phyloP scores from a whole-genome alignment of 1,140 invertebrate species.

The Patella vulgata region DNA sequence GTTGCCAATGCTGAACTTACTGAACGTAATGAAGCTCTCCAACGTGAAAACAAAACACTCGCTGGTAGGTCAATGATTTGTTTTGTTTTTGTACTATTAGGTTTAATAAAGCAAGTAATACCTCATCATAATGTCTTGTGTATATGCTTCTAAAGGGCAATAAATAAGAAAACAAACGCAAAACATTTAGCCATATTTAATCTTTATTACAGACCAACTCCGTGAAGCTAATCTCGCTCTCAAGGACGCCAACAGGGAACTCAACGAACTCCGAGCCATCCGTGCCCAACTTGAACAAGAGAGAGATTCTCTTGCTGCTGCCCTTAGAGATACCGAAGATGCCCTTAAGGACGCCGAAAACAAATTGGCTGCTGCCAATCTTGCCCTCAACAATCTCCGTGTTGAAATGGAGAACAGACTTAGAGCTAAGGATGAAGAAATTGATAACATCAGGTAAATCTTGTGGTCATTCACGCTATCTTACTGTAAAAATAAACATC shows the following conservation, averaged over 20 bases:
- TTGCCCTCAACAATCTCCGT: constrained; percentile 60
- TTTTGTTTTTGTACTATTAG: too few relatives aligned
- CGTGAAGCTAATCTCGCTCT: constrained; percentile 61
- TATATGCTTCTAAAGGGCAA: too few relatives aligned
- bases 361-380: constrained; percentile 62
- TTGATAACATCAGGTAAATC: constrained; percentile 61
- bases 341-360: constrained; percentile 62
- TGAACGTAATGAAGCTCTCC: constrained; percentile 61
- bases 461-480: not conserved
- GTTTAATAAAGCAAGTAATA: too few relatives aligned
- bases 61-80: constrained; percentile 43
- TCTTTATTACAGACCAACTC: constrained; percentile 52
- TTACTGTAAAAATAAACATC: not conserved
- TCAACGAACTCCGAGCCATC: constrained; percentile 57
- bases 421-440: constrained; percentile 67
- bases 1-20: constrained; percentile 58
- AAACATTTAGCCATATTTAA: too few relatives aligned
- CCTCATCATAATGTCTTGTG: too few relatives aligned
- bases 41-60: constrained; percentile 65
- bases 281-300: constrained; percentile 61
- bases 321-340: constrained; percentile 64
- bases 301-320: constrained; percentile 60
- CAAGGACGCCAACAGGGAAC: constrained; percentile 62
- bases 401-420: constrained; percentile 66
- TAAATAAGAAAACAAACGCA: too few relatives aligned